Base-by-base conservation (phyloP, 2,797 vertebrate genomes). In the Apogon talboti region DNA sequence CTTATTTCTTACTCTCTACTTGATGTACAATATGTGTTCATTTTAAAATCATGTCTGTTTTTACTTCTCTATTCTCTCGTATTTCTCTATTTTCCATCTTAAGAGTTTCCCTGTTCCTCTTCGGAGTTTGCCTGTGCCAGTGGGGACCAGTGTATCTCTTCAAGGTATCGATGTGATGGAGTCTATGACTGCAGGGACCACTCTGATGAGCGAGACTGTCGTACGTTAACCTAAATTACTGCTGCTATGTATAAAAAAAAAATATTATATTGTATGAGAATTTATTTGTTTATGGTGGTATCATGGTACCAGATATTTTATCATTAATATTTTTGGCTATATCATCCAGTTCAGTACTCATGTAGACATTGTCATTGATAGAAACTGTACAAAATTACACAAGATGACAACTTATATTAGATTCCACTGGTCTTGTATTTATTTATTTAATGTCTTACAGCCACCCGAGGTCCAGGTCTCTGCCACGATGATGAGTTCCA, bases 401-500 rank as follows among this genome's bases (percentile, higher is more conserved):
- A 40, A 40, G 14, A 13, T 40, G 10, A 11, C 38, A 40, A 40
- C 11, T 4, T 13, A 7, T 14, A 43, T 14, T 43, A 15, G 41
- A 7, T 43, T 14, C 13, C 14, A 15, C 2, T 14, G 12, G 9
- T 14, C 1, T 13, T 14, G 4, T 15, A 43, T 7, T 14, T 43
- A 13, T 8, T 10, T 13, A 2, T 43, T 30, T 0, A 42, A 44
- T 63, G 7, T 64, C 19, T 66, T 67, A 79, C 84, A 98, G 97
- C 95, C 65, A 97, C 96, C 66, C 94, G 93, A 61, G 94, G 94
- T 40, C 93, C 97, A 38, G 96, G 97, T 5, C 94, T 98, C 90
- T 98, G 97, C 83, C 96, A 97, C 56, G 74, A 93, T 18, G 63
- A 96, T 43, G 97, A 98, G 87, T 98, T 98, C 84, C 97, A 98